Conservation (phyloP, 1,140 invertebrate genomes). For the Mactra quadrangularis region DNA sequence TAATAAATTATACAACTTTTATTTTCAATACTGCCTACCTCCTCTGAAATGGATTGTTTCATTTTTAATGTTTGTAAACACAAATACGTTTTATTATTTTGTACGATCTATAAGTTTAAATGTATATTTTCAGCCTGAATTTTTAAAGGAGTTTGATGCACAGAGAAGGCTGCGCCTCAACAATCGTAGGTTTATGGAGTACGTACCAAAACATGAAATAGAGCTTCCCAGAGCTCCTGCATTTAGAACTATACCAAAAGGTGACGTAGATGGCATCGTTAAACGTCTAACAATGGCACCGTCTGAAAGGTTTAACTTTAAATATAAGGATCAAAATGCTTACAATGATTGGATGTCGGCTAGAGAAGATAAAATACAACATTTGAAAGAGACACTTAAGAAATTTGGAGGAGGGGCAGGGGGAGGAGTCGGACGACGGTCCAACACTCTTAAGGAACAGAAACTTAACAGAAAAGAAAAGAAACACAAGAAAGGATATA, state of each 20-base stretch:
- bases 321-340: not conserved
- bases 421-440: too few relatives aligned
- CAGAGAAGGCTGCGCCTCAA: not conserved
- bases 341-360: constrained; percentile 46
- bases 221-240: constrained; percentile 33
- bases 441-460: not conserved
- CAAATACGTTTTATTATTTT: too few relatives aligned
- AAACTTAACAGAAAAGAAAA: constrained; percentile 7
- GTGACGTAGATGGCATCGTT: constrained; percentile 30
- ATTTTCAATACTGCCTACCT: too few relatives aligned
- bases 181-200: constrained; percentile 43
- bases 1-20: too few relatives aligned
- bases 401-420: constrained; percentile 19
- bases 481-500: not conserved
- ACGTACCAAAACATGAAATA: constrained; percentile 23
- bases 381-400: constrained; percentile 27
- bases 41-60: too few relatives aligned
- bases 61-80: too few relatives aligned
- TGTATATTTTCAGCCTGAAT: constrained; percentile 25
- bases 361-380: constrained; percentile 16
- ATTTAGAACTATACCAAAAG: constrained; percentile 2
- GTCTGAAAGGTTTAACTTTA: constrained; percentile 26
- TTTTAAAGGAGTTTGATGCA: constrained; percentile 35
- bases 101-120: too few relatives aligned
- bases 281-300: constrained; percentile 39